Conservation (phyloP, 2,888 invertebrate genomes). For the Andrena fulva region DNA sequence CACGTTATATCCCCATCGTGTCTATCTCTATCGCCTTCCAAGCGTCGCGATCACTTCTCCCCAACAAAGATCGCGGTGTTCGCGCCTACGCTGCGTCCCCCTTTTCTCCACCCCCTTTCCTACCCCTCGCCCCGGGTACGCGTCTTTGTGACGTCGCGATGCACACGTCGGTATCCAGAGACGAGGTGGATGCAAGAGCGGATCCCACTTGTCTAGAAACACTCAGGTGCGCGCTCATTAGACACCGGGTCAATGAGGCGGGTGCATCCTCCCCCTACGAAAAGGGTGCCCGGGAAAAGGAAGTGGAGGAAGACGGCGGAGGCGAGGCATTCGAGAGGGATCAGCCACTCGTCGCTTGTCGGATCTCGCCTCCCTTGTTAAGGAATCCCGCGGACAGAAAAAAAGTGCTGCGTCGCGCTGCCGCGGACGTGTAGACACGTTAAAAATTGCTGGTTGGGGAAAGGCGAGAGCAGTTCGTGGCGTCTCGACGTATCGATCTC, state of each 20-base stretch:
- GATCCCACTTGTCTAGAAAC: slow-evolving; percentile 75
- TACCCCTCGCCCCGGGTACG: slow-evolving; percentile 3
- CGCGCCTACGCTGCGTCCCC: slow-evolving; percentile 14
- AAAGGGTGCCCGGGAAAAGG: slow-evolving; percentile 38
- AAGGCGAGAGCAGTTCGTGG: not conserved
- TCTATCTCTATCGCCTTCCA: too few species aligned
- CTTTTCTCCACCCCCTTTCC: not conserved
- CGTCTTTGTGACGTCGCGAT: slow-evolving; percentile 49
- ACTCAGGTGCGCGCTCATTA: slow-evolving; percentile 80
- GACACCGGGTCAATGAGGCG: slow-evolving; percentile 79
- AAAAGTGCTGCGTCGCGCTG: slow-evolving; percentile 36
- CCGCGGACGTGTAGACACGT: not conserved
- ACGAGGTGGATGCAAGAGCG: slow-evolving; percentile 69
- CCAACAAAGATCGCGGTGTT: slow-evolving; percentile 16
- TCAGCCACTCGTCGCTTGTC: slow-evolving; percentile 40
- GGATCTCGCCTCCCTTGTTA: slow-evolving; percentile 46
- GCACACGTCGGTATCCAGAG: slow-evolving; percentile 53
- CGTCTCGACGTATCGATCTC: not conserved
- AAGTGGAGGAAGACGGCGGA: slow-evolving; percentile 39
- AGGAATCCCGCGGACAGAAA: slow-evolving; percentile 33
- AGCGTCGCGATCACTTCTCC: not conserved
- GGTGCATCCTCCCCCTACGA: slow-evolving; percentile 65
- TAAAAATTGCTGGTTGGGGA: not conserved
- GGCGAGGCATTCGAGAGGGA: slow-evolving; percentile 56
- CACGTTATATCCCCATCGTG: too few species aligned